phyloP scores from a whole-genome alignment of 2,797 vertebrate species.

The Sus cebifrons region DNA sequence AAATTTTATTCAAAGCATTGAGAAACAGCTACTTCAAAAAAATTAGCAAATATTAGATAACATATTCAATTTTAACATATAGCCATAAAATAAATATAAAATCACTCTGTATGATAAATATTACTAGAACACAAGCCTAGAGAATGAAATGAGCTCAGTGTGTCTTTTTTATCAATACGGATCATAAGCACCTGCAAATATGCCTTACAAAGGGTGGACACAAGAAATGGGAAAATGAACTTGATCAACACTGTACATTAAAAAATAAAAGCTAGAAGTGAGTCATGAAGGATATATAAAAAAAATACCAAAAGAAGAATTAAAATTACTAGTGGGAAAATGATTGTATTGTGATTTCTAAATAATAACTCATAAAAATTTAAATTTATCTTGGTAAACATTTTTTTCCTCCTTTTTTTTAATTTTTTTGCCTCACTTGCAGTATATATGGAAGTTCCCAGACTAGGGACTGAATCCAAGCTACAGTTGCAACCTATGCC shows the following conservation, averaged over 20 bases:
- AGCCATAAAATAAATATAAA: not conserved
- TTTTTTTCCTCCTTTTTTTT: not conserved
- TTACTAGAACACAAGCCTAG: not conserved
- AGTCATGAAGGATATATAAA: not conserved
- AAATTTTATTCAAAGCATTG: not conserved
- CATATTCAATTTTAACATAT: not conserved
- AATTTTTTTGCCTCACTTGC: no score
- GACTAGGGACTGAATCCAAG: no score
- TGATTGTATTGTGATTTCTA: not conserved
- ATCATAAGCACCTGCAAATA: not conserved
- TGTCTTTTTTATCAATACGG: no score
- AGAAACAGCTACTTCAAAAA: not conserved
- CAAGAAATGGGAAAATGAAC: not conserved
- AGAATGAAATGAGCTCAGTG: not conserved
- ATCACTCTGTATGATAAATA: not conserved
- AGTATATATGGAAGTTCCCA: no score
- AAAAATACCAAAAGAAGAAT: not conserved
- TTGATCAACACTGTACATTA: not conserved
- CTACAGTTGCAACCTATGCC: no score
- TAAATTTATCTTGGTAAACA: not conserved
- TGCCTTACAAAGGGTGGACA: not conserved
- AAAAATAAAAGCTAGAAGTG: not conserved
- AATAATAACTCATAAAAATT: constrained; percentile 16
- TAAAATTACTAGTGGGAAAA: not conserved
- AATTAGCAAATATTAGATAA: not conserved